These are phyloP conservation scores for Macrotis lagotis DNA, from an alignment of 2,113 vertebrate genomes.

Conservation along the genomic window DNA sequence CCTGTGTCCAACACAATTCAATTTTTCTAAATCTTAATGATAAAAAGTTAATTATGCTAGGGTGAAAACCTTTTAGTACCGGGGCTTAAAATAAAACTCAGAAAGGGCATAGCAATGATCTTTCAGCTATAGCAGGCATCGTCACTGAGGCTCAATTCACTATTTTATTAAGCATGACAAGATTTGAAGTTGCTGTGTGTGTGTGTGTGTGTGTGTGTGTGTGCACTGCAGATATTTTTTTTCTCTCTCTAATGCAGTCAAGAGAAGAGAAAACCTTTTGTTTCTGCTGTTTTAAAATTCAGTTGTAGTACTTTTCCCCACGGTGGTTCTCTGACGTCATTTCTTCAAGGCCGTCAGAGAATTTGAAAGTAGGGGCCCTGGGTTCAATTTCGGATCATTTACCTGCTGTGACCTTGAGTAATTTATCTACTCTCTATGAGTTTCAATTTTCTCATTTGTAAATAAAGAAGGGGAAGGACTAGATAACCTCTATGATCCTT, in stretches of 20 bases:
- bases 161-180: slow-evolving; percentile 83
- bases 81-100: slow-evolving; percentile 80
- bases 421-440: neutral
- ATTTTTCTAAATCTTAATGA: slow-evolving; percentile 85
- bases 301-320: slow-evolving; percentile 64
- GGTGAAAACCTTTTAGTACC: slow-evolving; percentile 85
- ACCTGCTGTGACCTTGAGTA: neutral
- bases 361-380: neutral
- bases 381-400: neutral
- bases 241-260: slow-evolving; percentile 71
- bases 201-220: slow-evolving; percentile 69
- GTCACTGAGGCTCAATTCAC: slow-evolving; percentile 76
- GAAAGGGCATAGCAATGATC: slow-evolving; percentile 77
- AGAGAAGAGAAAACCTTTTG: slow-evolving; percentile 68
- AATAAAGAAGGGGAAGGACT: neutral
- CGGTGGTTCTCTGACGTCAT: slow-evolving; percentile 28
- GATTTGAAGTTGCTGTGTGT: slow-evolving; percentile 77
- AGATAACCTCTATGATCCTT: neutral
- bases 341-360: slow-evolving; percentile 30
- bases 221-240: slow-evolving; percentile 74
- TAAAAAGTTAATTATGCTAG: slow-evolving; percentile 86
- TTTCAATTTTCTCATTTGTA: neutral
- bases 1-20: slow-evolving; percentile 86
- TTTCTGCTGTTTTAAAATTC: neutral
- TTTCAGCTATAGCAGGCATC: slow-evolving; percentile 74